Base-by-base conservation (phyloP, 2,888 invertebrate species). In the Nemapogon koenigi region DNA sequence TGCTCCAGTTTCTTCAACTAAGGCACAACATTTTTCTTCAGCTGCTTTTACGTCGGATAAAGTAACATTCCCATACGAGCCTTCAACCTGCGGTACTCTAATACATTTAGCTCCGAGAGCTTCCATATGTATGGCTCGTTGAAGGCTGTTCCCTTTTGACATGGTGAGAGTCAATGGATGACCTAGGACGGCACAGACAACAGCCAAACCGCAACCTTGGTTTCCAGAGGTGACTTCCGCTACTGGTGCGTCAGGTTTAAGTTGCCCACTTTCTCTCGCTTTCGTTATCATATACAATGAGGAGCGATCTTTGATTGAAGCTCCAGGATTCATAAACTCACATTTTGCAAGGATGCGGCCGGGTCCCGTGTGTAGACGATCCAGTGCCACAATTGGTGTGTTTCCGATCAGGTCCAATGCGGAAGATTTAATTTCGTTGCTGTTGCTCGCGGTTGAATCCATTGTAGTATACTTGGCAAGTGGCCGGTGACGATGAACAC, bases 271-370 rank as follows among this genome's bases (percentile, higher is more conserved):
- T 16, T 55, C 55, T 2, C 50, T 41, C 2, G 76, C 76, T 30
- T 54, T 53, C 22, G 53, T 45, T 40, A 78, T 63, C 76, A 76
- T 76, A 41, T 62, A 54, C 32, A 75, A 45, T 0, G 76, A 64
- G 1, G 76, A 78, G 10, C 76, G 64, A 39, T 66, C 66, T 55
- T 78, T 78, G 22, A 78, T 62, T 1, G 76, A 78, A 8, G 64
- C 76, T 18, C 76, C 72, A 6, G 76, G 76, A 38, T 75, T 78
- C 73, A 73, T 76, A 42, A 68, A 76, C 49, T 78, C 76, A 53
- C 76, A 78, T 64, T 76, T 78, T 1, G 62, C 76, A 28, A 78
- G 49, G 40, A 78, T 63, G 15, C 76, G 53, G 4, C 76, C 76
- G 2, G 76, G 73, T 2, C 76, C 76, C 1, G 65, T 43, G 44